Evolutionary conservation across 2,888 invertebrate genomes (phyloP), one percentile per base, ranked within the genome.

Genomic region (Thecophora atra): DNA sequence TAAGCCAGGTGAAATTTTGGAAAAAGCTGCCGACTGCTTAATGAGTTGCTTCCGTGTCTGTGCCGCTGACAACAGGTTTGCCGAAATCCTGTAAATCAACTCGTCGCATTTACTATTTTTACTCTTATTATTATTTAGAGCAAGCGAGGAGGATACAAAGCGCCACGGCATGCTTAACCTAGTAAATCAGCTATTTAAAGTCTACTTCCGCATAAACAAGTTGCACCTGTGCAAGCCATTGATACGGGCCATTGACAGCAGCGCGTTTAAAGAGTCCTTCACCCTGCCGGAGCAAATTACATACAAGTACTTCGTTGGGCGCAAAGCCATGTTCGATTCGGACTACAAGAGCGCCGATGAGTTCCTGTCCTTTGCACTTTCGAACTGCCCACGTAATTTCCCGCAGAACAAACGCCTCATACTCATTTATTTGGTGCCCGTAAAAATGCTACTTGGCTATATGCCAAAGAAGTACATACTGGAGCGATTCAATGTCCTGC

Each of bases 291-390:
- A 99, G 83, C 94, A 95, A 83, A 95, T 99, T 70, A 99, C 99
- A 0, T 99, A 98, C 87, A 94, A 94, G 82, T 98, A 98, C 86
- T 99, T 97, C 87, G 96, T 98, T 21, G 99, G 99, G 0, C 90
- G 98, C 42, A 98, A 99, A 85, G 96, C 97, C 3, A 98, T 99
- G 96, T 99, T 99, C 85, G 99, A 99, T 86, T 97, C 97, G 71
- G 96, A 99, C 84, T 97, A 97, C 83, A 93, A 93, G 85, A 90
- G 91, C 86, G 99, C 99, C 26, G 97, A 99, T 84, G 94, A 96
- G 82, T 95, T 93, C 82, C 87, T 99, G 26, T 92, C 95, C 0
- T 99, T 93, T 86, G 98, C 99, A 0, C 99, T 99, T 85, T 91
- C 93, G 83, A 92, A 94, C 81, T 98, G 99, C 81, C 96, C 96